Conservation (phyloP, 1,140 invertebrate species). For the Batillaria attramentaria region DNA sequence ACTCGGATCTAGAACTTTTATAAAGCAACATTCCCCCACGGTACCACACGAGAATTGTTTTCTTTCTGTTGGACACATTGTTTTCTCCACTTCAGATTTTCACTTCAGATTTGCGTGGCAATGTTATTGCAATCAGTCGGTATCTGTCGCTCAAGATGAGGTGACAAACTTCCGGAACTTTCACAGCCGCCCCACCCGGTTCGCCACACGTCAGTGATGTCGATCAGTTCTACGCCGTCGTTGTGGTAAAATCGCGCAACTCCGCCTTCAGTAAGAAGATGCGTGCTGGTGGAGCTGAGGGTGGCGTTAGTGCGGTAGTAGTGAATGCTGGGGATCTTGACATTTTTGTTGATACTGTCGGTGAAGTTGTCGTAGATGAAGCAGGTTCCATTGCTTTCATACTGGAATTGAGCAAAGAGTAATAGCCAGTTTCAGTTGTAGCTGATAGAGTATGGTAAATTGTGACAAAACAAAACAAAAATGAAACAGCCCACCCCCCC, state of each 20-base stretch:
- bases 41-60: too few relatives aligned
- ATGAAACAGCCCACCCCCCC: too few relatives aligned
- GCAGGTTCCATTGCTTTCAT: conserved; percentile 15
- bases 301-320: conserved; percentile 47
- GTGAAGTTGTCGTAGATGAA: conserved; percentile 29
- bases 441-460: too few relatives aligned
- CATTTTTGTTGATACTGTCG: conserved; percentile 29
- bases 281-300: conserved; percentile 37
- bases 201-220: conserved; percentile 58
- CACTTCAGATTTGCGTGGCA: too few relatives aligned
- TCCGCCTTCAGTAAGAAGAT: conserved; percentile 38
- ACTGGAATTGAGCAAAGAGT: too few relatives aligned
- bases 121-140: conserved; percentile 14
- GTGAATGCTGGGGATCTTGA: conserved; percentile 38
- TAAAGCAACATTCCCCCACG: too few relatives aligned
- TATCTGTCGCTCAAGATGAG: conserved; percentile 40
- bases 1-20: too few relatives aligned
- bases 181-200: conserved; percentile 61
- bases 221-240: conserved; percentile 41
- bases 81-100: too few relatives aligned
- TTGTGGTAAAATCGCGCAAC: conserved; percentile 48
- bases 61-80: too few relatives aligned
- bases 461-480: too few relatives aligned
- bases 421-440: too few relatives aligned
- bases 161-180: conserved; percentile 56